Conservation (phyloP, 1,140 invertebrate genomes). For the Lepidurus arcticus region DNA sequence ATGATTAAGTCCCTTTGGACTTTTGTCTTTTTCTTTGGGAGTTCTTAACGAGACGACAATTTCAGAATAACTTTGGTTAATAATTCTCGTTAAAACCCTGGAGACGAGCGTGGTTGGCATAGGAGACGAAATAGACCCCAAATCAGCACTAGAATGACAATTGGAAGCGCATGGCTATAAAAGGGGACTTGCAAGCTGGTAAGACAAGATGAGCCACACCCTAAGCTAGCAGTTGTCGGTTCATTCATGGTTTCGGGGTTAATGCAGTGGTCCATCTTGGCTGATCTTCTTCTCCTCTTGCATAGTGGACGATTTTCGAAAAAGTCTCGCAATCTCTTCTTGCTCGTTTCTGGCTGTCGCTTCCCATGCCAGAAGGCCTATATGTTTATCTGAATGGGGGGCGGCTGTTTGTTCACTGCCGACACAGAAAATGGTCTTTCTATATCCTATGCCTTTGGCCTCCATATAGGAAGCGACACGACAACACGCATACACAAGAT, state of each 20-base stretch:
- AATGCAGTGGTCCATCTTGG: too few relatives aligned
- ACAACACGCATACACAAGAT: constrained; percentile 10
- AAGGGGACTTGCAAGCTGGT: not conserved
- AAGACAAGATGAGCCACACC: not conserved
- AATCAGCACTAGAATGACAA: too few relatives aligned
- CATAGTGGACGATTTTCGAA: too few relatives aligned
- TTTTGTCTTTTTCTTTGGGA: too few relatives aligned
- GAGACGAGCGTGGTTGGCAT: not conserved
- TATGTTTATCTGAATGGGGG: constrained; percentile 6
- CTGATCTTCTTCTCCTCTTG: too few relatives aligned
- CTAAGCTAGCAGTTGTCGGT: not conserved
- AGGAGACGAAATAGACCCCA: not conserved
- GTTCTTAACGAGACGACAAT: too few relatives aligned
- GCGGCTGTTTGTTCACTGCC: constrained; percentile 11
- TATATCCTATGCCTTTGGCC: not conserved
- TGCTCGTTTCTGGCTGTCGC: not conserved
- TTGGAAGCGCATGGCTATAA: not conserved
- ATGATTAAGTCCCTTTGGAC: too few relatives aligned
- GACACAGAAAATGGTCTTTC: not conserved
- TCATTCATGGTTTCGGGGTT: not conserved
- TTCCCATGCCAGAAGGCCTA: constrained; percentile 2
- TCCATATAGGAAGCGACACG: not conserved
- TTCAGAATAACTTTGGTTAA: too few relatives aligned
- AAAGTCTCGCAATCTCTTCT: too few relatives aligned
- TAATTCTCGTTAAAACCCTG: too few relatives aligned